Base-by-base conservation (phyloP, 2,888 invertebrate genomes). In the Caenorhabditis sp. region DNA sequence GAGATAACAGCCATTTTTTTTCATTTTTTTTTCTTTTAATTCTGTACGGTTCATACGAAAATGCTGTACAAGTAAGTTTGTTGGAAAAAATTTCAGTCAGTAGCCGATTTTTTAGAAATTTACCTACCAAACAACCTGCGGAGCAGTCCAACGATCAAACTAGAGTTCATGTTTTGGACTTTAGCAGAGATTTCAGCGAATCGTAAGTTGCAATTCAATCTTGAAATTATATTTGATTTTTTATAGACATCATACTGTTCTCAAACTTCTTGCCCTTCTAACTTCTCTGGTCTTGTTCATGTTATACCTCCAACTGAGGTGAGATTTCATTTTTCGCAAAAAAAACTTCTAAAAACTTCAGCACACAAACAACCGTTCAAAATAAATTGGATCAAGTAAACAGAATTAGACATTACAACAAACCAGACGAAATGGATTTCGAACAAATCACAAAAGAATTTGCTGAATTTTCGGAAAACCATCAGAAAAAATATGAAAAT, bases 371-470 rank as follows among this genome's bases (percentile, higher is more conserved):
- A 43, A 17, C 43, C 14, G 43, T 43, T 17, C 12, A 10, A 12
- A 43, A 43, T 43, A 43, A 43, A 6, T 43, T 43, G 8, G 43
- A 43, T 3, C 43, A 43, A 43, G 6, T 17, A 43, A 43, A 43
- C 17, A 43, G 43, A 43, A 12, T 10, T 17, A 19, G 53, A 19
- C 21, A 19, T 21, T 53, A 21, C 53, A 17, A 17, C 5, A 53
- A 53, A 53, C 21, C 21, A 23, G 21, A 5, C 21, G 53, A 53
- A 23, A 53, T 23, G 24, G 53, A 23, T 21, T 21, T 53, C 21
- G 53, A 53, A 53, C 4, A 21, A 53, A 53, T 53, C 53, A 53
- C 55, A 1, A 21, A 58, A 27, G 57, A 58, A 27, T 58, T 36
- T 36, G 31, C 57, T 2, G 31, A 14, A 5, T 58, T 12, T 36